A percentile compares a stretch with the other conserved stretches of the same genome.
phyloP scores from a whole-genome alignment of 2,888 invertebrate genomes.

The Hydrotaea diabolus region DNA sequence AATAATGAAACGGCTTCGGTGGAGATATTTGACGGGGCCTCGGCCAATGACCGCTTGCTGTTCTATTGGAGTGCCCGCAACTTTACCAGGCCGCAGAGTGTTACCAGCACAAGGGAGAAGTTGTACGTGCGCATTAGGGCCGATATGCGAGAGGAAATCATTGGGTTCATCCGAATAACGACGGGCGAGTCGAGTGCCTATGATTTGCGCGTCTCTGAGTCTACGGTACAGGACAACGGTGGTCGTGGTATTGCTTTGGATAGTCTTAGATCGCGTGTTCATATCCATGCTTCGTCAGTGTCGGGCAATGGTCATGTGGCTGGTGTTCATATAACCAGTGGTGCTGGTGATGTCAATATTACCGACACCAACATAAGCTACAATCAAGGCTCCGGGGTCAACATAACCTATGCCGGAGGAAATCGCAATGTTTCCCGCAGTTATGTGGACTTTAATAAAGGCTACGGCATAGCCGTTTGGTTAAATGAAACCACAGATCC shows the following conservation, averaged over 20 bases:
- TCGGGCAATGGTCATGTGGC: slow-evolving; percentile 94
- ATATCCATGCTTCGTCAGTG: slow-evolving; percentile 90
- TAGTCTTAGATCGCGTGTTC: slow-evolving; percentile 93
- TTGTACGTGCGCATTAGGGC: slow-evolving; percentile 91
- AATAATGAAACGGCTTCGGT: slow-evolving; percentile 88
- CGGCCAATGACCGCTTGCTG: slow-evolving; percentile 86
- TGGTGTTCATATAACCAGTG: slow-evolving; percentile 93
- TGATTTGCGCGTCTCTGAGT: slow-evolving; percentile 93
- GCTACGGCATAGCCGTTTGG: slow-evolving; percentile 95
- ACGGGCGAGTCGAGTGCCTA: slow-evolving; percentile 90
- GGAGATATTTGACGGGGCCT: slow-evolving; percentile 90
- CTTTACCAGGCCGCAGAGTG: slow-evolving; percentile 92
- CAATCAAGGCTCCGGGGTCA: slow-evolving; percentile 96
- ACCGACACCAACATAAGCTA: slow-evolving; percentile 94
- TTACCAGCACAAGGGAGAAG: slow-evolving; percentile 90
- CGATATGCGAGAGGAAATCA: slow-evolving; percentile 86
- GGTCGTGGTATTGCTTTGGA: slow-evolving; percentile 97
- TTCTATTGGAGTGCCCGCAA: slow-evolving; percentile 89
- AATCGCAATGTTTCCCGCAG: slow-evolving; percentile 94
- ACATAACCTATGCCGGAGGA: slow-evolving; percentile 97
- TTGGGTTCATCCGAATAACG: slow-evolving; percentile 89
- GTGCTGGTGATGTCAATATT: slow-evolving; percentile 96
- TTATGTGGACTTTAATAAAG: slow-evolving; percentile 91
- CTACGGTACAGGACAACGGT: slow-evolving; percentile 92
- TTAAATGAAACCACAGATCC: slow-evolving; percentile 89